Evolutionary conservation across 2,113 vertebrate genomes (phyloP).

Genomic region (Malurus melanocephalus): DNA sequence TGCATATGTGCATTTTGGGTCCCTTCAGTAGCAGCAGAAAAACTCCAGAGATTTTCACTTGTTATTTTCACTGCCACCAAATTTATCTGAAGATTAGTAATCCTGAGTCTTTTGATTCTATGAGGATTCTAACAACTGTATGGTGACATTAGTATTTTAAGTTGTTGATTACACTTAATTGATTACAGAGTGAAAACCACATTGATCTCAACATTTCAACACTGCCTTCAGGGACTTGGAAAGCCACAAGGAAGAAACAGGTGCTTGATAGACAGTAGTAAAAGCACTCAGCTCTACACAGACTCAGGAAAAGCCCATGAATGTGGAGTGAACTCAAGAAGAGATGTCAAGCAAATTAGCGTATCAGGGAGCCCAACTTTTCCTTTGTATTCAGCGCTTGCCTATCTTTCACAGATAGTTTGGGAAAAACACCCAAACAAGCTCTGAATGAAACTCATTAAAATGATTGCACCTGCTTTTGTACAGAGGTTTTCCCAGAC

Average conservation of each 20-base stretch:
- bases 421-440: background rate
- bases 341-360: background rate
- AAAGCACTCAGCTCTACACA: background rate
- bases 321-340: background rate
- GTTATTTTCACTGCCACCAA: background rate
- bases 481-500: background rate
- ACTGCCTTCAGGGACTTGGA: background rate
- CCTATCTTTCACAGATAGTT: background rate
- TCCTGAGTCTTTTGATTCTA: background rate
- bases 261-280: background rate
- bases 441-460: background rate
- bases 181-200: background rate
- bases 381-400: background rate
- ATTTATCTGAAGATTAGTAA: background rate
- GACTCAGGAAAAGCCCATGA: background rate
- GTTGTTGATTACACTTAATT: background rate
- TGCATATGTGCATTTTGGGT: accelerated
- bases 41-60: background rate
- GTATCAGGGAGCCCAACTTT: background rate
- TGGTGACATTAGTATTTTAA: background rate
- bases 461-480: background rate
- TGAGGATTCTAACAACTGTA: background rate
- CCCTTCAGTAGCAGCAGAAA: background rate
- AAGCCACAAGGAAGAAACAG: background rate
- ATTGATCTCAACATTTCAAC: background rate